These are phyloP conservation scores for Prunella fulvescens DNA, from an alignment of 2,113 vertebrate species.

Conservation along the genomic window DNA sequence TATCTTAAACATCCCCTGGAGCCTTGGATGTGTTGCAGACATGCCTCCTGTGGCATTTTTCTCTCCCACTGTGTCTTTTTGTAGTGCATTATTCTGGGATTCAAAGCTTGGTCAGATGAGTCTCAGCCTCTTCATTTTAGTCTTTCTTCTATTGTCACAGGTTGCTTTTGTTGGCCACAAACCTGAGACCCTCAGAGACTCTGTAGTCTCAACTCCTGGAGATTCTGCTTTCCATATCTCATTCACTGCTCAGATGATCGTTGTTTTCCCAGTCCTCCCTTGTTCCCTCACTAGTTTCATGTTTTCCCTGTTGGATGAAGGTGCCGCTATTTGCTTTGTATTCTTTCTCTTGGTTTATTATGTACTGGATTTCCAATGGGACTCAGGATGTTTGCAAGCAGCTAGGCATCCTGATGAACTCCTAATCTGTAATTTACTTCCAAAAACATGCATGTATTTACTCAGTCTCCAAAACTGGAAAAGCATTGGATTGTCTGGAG, in stretches of 20 bases:
- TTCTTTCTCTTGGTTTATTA: not conserved
- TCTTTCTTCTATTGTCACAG: not conserved
- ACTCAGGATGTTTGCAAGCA: not conserved
- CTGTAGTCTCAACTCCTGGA: not conserved
- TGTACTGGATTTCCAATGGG: not conserved
- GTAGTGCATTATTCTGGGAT: not conserved
- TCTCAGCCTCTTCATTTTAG: not conserved
- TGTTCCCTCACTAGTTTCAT: not conserved
- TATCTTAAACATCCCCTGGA: not conserved
- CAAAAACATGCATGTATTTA: not conserved
- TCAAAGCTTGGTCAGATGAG: not conserved
- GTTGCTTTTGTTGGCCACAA: not conserved
- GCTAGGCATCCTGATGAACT: not conserved
- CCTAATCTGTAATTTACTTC: not conserved
- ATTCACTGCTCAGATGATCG: not conserved
- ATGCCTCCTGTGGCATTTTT: not conserved
- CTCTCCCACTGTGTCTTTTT: fast-evolving
- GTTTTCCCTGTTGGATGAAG: not conserved
- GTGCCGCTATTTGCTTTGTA: not conserved
- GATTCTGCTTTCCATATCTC: not conserved
- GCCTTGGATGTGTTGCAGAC: not conserved
- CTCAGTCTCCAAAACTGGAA: not conserved
- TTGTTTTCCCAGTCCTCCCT: not conserved
- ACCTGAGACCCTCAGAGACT: not conserved
- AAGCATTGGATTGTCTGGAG: not conserved